Conservation (phyloP, 2,888 invertebrate genomes). For the Meghimatium bilineatum region DNA sequence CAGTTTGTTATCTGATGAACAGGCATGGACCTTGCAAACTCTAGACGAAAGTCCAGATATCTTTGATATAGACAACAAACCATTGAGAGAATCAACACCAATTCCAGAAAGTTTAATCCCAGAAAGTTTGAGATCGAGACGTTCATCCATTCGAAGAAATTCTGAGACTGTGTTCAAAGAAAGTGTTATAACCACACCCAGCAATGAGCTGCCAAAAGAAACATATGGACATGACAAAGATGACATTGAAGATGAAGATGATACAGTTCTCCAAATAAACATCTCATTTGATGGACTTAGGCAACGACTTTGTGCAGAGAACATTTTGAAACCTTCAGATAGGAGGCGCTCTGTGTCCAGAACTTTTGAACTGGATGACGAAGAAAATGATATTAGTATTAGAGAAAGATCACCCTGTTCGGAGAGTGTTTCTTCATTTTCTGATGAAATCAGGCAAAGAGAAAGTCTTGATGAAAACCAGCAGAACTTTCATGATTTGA, state of each 20-base stretch:
- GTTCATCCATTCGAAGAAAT: slow-evolving; percentile 34
- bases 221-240: background rate
- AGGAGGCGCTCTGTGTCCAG: slow-evolving; percentile 42
- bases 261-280: slow-evolving; percentile 44
- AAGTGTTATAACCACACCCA: slow-evolving; percentile 33
- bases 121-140: slow-evolving; percentile 14
- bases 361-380: slow-evolving; percentile 22
- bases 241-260: slow-evolving; percentile 26
- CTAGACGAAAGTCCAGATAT: slow-evolving; percentile 25
- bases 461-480: slow-evolving; percentile 8
- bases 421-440: background rate
- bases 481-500: background rate
- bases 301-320: slow-evolving; percentile 31
- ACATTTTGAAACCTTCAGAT: slow-evolving; percentile 3
- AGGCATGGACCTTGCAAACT: background rate
- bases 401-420: background rate
- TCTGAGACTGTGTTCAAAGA: slow-evolving; percentile 42
- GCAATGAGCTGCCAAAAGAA: slow-evolving; percentile 7
- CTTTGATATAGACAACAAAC: background rate
- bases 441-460: background rate
- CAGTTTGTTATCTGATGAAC: slow-evolving; percentile 24
- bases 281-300: slow-evolving; percentile 45
- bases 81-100: slow-evolving; percentile 34
- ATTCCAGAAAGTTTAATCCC: slow-evolving; percentile 25
- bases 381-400: slow-evolving; percentile 3